Base-by-base conservation (phyloP, 2,113 vertebrate species). In the Furnarius figulus region DNA sequence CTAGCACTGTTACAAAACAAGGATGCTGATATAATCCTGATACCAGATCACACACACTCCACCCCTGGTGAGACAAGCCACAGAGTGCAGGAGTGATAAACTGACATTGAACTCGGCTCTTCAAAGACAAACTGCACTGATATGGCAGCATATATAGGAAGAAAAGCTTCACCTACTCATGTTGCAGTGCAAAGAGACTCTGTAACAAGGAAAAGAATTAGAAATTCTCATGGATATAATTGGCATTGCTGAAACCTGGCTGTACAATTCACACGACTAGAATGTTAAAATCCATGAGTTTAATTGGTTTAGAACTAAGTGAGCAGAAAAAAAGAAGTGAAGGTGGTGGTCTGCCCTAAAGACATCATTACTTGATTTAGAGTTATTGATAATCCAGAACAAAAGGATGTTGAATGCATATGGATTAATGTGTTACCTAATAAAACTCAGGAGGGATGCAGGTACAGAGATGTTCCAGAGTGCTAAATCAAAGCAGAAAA, bases 331-430 rank as follows among this genome's bases (percentile, higher is more conserved):
- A 90, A 88, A 93, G 50, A 91, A 89, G 53, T 73, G 68, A 63
- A 88, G 56, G 27, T 86, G 39, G 61, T 39, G 78, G 67, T 55
- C 65, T 68, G 61, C 68, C 67, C 86, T 92, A 86, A 91, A 84
- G 61, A 84, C 52, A 82, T 80, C 68, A 56, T 94, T 86, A 84
- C 72, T 63, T 87, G 65, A 75, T 90, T 91, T 84, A 81, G 83
- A 86, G 59, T 86, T 95, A 90, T 90, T 81, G 82, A 92, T 85
- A 95, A 96, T 58, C 68, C 80, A 89, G 86, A 89, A 90, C 49
- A n/a, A 88, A 88, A 68, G 76, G 61, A 81, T 72, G 79, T 52
- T 70, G 79, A 90, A 93, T 76, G 79, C 68, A 72, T 87, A 56
- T 1, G 39, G 85, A 95, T 93, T 87, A 87, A 85, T 21, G 22